Evolutionary conservation across 2,797 vertebrate genomes (phyloP).

Genomic region (Kryptopterus vitreolus): DNA sequence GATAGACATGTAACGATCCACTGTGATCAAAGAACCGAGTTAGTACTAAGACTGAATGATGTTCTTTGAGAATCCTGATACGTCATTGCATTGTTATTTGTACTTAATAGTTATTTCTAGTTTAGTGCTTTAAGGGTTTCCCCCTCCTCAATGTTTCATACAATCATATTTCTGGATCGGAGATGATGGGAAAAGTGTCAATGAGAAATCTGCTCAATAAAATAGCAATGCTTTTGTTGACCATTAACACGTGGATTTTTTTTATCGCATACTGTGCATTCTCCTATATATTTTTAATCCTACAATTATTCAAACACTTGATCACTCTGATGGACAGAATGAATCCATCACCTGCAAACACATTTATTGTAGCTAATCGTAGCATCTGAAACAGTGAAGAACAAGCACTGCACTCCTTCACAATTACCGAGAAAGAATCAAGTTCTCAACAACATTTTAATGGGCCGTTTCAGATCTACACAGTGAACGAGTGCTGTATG

Average conservation of each 20-base stretch:
- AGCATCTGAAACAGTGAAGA: too few relatives aligned
- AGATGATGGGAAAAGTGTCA: background rate
- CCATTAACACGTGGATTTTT: background rate
- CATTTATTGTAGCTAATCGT: too few relatives aligned
- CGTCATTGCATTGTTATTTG: background rate
- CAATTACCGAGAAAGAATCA: background rate
- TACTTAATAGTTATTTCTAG: background rate
- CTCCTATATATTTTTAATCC: too few relatives aligned
- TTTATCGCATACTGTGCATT: too few relatives aligned
- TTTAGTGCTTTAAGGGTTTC: background rate
- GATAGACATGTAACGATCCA: background rate
- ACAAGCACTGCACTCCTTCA: too few relatives aligned
- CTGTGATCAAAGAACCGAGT: constrained; percentile 9
- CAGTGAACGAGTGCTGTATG: constrained; percentile 67
- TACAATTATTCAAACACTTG: too few relatives aligned
- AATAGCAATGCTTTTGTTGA: background rate
- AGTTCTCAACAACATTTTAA: constrained; percentile 73
- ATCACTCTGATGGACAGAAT: too few relatives aligned
- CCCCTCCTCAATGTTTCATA: background rate
- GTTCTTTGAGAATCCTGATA: background rate
- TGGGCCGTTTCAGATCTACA: constrained; percentile 72
- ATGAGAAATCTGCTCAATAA: background rate
- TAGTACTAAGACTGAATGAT: background rate
- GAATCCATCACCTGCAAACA: too few relatives aligned
- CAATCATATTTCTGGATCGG: background rate